These are phyloP conservation scores for Drosophila formosana DNA, from an alignment of 2,888 invertebrate genomes.

Conservation along the genomic window DNA sequence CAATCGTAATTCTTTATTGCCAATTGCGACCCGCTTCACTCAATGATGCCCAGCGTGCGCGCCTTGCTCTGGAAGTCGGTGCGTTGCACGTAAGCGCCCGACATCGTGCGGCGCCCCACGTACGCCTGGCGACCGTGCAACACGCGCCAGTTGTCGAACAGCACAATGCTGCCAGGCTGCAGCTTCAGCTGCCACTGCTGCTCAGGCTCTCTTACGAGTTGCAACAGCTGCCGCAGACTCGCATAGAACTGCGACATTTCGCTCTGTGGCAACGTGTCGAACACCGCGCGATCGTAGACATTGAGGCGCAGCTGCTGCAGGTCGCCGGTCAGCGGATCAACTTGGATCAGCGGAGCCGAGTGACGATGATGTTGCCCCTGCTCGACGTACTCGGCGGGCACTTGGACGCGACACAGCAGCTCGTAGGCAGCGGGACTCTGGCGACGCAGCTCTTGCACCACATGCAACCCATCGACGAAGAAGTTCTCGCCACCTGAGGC, in stretches of 20 bases:
- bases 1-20: slow-evolving; percentile 71
- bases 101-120: slow-evolving; percentile 88
- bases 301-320: slow-evolving; percentile 90
- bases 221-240: slow-evolving; percentile 86
- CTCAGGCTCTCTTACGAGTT: slow-evolving; percentile 86
- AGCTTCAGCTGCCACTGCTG: slow-evolving; percentile 88
- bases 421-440: slow-evolving; percentile 87
- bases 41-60: slow-evolving; percentile 85
- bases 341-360: slow-evolving; percentile 87
- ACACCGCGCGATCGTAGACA: slow-evolving; percentile 90
- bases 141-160: slow-evolving; percentile 92
- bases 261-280: slow-evolving; percentile 86
- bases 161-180: slow-evolving; percentile 89
- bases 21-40: slow-evolving; percentile 48
- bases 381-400: slow-evolving; percentile 89
- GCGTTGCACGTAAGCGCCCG: slow-evolving; percentile 90
- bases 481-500: slow-evolving; percentile 90
- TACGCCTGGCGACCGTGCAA: slow-evolving; percentile 91
- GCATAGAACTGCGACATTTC: slow-evolving; percentile 88
- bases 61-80: slow-evolving; percentile 89
- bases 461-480: slow-evolving; percentile 91
- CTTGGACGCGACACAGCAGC: slow-evolving; percentile 86
- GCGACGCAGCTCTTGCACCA: slow-evolving; percentile 87
- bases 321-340: slow-evolving; percentile 86
- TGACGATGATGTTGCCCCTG: slow-evolving; percentile 87